phyloP scores from a whole-genome alignment of 2,888 invertebrate genomes.

The Gisinianus flammeolus region DNA sequence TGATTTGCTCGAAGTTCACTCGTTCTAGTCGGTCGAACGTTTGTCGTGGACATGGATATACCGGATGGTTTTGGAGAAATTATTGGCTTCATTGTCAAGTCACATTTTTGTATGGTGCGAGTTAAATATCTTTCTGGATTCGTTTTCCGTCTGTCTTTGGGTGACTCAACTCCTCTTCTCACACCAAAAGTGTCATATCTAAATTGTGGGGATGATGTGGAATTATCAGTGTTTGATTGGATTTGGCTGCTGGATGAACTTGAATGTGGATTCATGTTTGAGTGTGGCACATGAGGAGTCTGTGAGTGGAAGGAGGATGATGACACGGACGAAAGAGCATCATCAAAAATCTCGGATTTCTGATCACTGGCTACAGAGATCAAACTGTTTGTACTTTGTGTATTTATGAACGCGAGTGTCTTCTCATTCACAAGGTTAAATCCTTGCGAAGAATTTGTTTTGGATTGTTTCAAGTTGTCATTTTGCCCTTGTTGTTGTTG shows the following conservation, averaged over 20 bases:
- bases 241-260: background rate
- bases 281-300: background rate
- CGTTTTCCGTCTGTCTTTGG: slow-evolving; percentile 69
- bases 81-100: slow-evolving; percentile 48
- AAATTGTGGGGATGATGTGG: slow-evolving; percentile 15
- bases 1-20: slow-evolving; percentile 51
- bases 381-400: slow-evolving; percentile 57
- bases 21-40: slow-evolving; percentile 54
- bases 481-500: slow-evolving; percentile 14
- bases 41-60: slow-evolving; percentile 28
- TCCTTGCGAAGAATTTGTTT: slow-evolving; percentile 30
- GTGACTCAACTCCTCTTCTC: slow-evolving; percentile 61
- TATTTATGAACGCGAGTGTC: slow-evolving; percentile 50
- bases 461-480: slow-evolving; percentile 5
- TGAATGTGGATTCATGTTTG: background rate
- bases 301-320: background rate
- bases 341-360: slow-evolving; percentile 55
- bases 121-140: slow-evolving; percentile 78
- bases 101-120: slow-evolving; percentile 64
- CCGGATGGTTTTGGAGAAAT: slow-evolving; percentile 50
- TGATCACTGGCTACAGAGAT: slow-evolving; percentile 58
- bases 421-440: slow-evolving; percentile 50
- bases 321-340: background rate
- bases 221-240: too few species aligned
- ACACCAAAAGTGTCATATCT: slow-evolving; percentile 31